Evolutionary conservation across 2,888 invertebrate genomes (phyloP).

Genomic region (Ephialtes manifestator): DNA sequence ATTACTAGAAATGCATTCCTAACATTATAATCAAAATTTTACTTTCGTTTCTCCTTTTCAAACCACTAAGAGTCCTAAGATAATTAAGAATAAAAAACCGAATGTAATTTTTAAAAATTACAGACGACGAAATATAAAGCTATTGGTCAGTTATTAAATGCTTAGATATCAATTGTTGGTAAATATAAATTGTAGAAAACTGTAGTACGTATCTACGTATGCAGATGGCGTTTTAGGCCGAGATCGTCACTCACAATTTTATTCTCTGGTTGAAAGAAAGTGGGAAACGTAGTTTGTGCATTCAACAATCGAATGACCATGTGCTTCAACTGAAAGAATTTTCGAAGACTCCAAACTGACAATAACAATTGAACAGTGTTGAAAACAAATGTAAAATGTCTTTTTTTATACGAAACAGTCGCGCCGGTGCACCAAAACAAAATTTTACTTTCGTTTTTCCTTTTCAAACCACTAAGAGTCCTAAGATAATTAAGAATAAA

Average conservation of each 20-base stretch:
- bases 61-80: no score
- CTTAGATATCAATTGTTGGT: not conserved
- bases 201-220: not conserved
- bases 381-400: constrained; percentile 75
- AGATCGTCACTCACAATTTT: not conserved
- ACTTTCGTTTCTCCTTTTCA: no score
- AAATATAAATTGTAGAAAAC: not conserved
- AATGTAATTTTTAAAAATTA: not conserved
- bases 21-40: no score
- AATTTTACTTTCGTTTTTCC: no score
- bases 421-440: constrained; percentile 73
- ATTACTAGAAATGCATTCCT: no score
- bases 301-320: constrained; percentile 53
- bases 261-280: not conserved
- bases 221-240: not conserved
- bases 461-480: no score
- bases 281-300: not conserved
- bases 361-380: constrained; percentile 43
- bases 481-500: no score
- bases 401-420: constrained; percentile 79
- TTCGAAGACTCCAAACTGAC: constrained; percentile 5
- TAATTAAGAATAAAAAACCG: no score
- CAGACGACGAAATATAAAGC: not conserved
- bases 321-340: constrained; percentile 52
- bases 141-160: no score